These are phyloP conservation scores for Eudasyphora cyanicolor DNA, from an alignment of 2,888 invertebrate genomes.

Conservation along the genomic window DNA sequence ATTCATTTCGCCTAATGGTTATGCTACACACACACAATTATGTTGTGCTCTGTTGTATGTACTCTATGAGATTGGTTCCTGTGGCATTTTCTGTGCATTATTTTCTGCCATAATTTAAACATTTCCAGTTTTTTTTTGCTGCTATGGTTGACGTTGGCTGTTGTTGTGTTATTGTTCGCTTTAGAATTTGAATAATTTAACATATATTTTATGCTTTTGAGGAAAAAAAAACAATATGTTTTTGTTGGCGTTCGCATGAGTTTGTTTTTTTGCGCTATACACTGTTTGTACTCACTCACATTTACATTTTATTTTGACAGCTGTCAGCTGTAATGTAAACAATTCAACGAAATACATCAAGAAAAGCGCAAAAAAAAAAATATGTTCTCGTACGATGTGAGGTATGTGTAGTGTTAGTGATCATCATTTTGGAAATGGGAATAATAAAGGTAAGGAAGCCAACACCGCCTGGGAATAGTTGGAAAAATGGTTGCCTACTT, in stretches of 20 bases:
- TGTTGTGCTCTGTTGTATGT: not conserved
- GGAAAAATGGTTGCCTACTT: not conserved
- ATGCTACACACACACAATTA: conserved; percentile 15
- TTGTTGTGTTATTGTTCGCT: conserved; percentile 26
- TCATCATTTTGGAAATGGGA: conserved; percentile 1
- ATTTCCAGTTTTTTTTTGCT: not conserved
- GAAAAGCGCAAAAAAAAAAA: not conserved
- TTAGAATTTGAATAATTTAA: conserved; percentile 37
- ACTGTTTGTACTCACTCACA: conserved; percentile 45
- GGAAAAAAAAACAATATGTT: not conserved
- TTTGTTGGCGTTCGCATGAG: not conserved
- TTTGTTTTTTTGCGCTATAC: conserved; percentile 6
- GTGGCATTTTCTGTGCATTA: not conserved
- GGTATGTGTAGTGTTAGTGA: conserved; percentile 6
- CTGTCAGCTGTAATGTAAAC: conserved; percentile 64
- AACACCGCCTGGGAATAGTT: not conserved
- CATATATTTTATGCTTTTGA: conserved; percentile 17
- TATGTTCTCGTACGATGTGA: too few relatives aligned
- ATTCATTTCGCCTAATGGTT: conserved; percentile 23
- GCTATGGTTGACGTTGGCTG: not conserved
- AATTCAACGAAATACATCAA: conserved; percentile 22
- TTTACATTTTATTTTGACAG: conserved; percentile 67
- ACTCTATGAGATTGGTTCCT: not conserved
- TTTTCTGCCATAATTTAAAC: not conserved
- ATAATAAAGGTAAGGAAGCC: not conserved